Evolutionary conservation across 1,140 invertebrate species (phyloP).

Genomic region (Chrysomallon squamiferum): DNA sequence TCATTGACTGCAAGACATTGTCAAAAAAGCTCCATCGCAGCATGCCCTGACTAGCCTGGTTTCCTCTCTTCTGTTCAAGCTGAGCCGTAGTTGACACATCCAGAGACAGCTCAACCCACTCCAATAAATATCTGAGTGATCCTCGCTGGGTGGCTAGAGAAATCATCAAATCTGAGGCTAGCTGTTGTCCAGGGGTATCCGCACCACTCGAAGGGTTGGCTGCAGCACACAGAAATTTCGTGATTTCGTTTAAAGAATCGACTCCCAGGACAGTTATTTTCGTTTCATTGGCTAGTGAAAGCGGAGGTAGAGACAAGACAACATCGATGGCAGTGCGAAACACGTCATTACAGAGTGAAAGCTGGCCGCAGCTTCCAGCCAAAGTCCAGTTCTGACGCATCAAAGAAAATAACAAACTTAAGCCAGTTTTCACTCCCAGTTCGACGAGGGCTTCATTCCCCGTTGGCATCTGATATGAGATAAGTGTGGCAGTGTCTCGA

Average conservation of each 20-base stretch:
- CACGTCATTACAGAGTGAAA: conserved; percentile 69
- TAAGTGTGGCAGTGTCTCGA: not conserved
- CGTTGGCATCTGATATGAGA: conserved; percentile 13
- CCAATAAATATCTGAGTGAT: conserved; percentile 70
- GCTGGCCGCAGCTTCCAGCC: conserved; percentile 37
- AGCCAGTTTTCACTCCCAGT: conserved; percentile 72
- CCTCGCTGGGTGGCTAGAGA: conserved; percentile 71
- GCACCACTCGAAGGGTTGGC: conserved; percentile 66
- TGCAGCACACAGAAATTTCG: conserved; percentile 68
- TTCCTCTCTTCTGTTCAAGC: conserved; percentile 11
- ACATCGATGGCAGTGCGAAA: conserved; percentile 69
- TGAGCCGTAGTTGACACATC: conserved; percentile 33
- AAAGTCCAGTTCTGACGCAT: conserved; percentile 70
- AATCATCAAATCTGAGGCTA: conserved; percentile 70
- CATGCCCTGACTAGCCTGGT: conserved; percentile 24
- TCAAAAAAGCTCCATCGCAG: conserved; percentile 48
- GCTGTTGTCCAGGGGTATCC: conserved; percentile 64
- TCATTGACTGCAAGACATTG: conserved; percentile 51
- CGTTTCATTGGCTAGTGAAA: conserved; percentile 71
- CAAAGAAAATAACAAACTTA: conserved; percentile 71
- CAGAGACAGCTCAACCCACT: conserved; percentile 72
- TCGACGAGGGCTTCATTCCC: conserved; percentile 72
- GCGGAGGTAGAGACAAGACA: conserved; percentile 68
- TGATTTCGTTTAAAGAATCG: conserved; percentile 65
- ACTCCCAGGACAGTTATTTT: conserved; percentile 69